Evolutionary conservation across 2,113 vertebrate species (phyloP).

Genomic region (Plestiodon gilberti): DNA sequence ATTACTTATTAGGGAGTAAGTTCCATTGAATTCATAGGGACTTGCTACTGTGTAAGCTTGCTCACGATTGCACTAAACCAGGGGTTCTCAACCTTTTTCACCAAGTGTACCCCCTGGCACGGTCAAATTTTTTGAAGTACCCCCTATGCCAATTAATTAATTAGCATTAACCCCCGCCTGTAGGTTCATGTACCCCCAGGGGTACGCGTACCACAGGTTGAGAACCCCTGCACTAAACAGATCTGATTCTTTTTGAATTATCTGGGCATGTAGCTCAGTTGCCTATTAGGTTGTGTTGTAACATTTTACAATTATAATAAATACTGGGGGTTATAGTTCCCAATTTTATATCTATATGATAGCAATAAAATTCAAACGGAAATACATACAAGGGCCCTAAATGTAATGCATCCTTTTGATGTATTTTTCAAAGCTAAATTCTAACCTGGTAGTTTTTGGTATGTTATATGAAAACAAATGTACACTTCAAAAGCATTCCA

Average conservation of each 20-base stretch:
- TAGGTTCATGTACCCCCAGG: too few relatives aligned
- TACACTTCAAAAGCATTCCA: constrained; percentile 49
- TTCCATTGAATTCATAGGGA: too few relatives aligned
- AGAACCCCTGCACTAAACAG: too few relatives aligned
- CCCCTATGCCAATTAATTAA: too few relatives aligned
- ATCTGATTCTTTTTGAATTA: neutral
- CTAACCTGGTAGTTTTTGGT: constrained; percentile 48
- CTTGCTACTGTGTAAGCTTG: too few relatives aligned
- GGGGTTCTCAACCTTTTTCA: too few relatives aligned
- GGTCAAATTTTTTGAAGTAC: too few relatives aligned
- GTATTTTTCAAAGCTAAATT: constrained; percentile 31
- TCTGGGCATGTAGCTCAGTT: neutral
- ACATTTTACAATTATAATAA: constrained; percentile 34
- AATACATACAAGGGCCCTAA: constrained; percentile 16
- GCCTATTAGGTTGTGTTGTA: neutral
- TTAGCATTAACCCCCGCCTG: too few relatives aligned
- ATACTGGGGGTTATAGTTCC: constrained; percentile 39
- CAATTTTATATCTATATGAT: constrained; percentile 42
- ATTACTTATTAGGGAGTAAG: too few relatives aligned
- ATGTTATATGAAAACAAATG: constrained; percentile 36
- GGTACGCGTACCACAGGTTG: too few relatives aligned
- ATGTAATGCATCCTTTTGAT: constrained; percentile 15
- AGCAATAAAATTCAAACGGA: constrained; percentile 55
- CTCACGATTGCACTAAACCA: too few relatives aligned
- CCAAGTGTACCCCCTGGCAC: too few relatives aligned